Evolutionary conservation across 1,140 invertebrate species (phyloP).

Genomic region (Gryllus bimaculatus): DNA sequence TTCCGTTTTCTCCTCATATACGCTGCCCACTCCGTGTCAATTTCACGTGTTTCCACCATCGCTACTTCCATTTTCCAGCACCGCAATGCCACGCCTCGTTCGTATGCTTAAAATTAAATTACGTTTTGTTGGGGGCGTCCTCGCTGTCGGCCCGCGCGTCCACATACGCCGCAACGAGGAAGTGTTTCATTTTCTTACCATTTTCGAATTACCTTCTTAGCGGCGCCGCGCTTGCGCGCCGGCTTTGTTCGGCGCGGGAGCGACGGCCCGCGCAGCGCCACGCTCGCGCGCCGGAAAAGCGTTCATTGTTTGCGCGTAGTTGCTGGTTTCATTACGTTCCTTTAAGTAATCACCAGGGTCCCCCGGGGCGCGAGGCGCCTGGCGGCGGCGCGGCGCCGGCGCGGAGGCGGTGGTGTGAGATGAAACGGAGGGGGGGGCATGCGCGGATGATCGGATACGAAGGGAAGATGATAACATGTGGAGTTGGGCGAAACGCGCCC

Average conservation of each 20-base stretch:
- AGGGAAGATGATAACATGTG: background rate
- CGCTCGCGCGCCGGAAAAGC: background rate
- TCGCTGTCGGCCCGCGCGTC: background rate
- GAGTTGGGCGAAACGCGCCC: background rate
- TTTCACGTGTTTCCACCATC: no score
- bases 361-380: background rate
- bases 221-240: no score
- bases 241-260: background rate
- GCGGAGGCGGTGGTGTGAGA: background rate
- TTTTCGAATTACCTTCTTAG: no score
- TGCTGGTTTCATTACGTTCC: background rate
- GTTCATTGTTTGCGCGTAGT: background rate
- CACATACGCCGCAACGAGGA: no score
- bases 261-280: no score
- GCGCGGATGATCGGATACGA: background rate
- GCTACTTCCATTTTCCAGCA: background rate
- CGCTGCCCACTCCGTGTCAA: no score
- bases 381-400: no score
- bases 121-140: background rate
- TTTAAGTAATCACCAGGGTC: background rate
- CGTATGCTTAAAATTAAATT: background rate
- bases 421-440: background rate
- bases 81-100: background rate
- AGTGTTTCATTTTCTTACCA: background rate
- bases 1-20: no score